phyloP scores from a whole-genome alignment of 2,797 vertebrate species.

The Cyclopterus lumpus region DNA sequence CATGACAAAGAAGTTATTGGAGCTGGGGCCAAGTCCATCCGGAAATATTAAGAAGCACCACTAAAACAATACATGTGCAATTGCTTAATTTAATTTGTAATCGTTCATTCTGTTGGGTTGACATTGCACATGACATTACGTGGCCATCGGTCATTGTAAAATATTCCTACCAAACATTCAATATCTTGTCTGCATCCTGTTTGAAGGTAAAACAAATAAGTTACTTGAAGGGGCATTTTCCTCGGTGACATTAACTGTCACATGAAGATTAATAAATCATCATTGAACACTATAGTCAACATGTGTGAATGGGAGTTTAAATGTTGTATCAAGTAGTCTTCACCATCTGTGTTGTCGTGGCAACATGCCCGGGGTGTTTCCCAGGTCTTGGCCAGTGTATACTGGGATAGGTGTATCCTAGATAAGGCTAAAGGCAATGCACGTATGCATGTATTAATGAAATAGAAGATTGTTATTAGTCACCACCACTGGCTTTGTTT shows the following conservation, averaged over 20 bases:
- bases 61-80: background rate
- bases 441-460: background rate
- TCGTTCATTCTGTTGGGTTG: background rate
- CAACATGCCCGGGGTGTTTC: slow-evolving; percentile 28
- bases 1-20: background rate
- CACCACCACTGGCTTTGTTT: slow-evolving; percentile 17
- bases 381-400: background rate
- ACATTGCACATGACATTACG: background rate
- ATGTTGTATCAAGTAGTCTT: background rate
- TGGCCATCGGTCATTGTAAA: background rate
- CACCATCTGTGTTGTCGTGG: background rate
- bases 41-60: background rate
- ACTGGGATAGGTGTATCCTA: slow-evolving; percentile 15
- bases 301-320: background rate
- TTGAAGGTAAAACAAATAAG: too few relatives aligned
- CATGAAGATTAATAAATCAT: background rate
- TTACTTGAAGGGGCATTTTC: too few relatives aligned
- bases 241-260: background rate
- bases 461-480: slow-evolving; percentile 28
- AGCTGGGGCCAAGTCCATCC: background rate
- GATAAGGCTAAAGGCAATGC: slow-evolving; percentile 13
- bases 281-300: too few relatives aligned
- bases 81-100: background rate
- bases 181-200: too few relatives aligned
- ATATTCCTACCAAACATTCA: too few relatives aligned